Evolutionary conservation across 2,113 vertebrate genomes (phyloP), one percentile per base, ranked within the genome.

Genomic region (Antennarius striatus): DNA sequence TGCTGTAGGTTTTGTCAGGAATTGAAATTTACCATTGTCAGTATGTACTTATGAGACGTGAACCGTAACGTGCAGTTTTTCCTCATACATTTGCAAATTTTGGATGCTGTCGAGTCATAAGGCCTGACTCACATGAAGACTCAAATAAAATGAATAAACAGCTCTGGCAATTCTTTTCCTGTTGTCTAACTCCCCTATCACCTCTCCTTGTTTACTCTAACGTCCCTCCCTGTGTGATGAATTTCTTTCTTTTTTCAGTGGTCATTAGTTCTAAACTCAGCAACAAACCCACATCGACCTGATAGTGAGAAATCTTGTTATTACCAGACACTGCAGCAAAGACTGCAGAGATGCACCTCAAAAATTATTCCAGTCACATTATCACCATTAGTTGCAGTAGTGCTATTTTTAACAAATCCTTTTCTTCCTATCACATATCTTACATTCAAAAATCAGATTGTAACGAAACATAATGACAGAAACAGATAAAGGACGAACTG

Each of bases 241-340:
- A 1, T 36, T 36, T 36, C 32, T 22, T 22, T 22, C 22, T 36
- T 28, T 49, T 51, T 11, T 61, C 9, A 30, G 15, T 16, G 30
- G 56, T 57, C 47, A 48, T 40, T 4, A 4, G 40, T 30, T 56
- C 47, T 29, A 61, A n/a, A 62, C 15, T 46, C 10, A 56, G 32
- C 3, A 36, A 36, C 32, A 36, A 5, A 7, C 32, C 7, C 1
- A 36, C 32, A 36, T 7, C 32, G 7, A 36, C 32, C 32, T 7
- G 32, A 36, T 22, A 22, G 22, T 14, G 48, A 5, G 5, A n/a
- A 15, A 5, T 16, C 15, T 13, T 51, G 40, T 55, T 29, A 28
- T 28, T 46, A 9, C 9, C 13, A 46, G 51, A 36, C 49, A 22
- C 60, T 64, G 64, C 65, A 56, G 71, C 60, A 36, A 7, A 36